These are phyloP conservation scores for Microplitis demolitor DNA, from an alignment of 1,140 invertebrate genomes.

Conservation along the genomic window DNA sequence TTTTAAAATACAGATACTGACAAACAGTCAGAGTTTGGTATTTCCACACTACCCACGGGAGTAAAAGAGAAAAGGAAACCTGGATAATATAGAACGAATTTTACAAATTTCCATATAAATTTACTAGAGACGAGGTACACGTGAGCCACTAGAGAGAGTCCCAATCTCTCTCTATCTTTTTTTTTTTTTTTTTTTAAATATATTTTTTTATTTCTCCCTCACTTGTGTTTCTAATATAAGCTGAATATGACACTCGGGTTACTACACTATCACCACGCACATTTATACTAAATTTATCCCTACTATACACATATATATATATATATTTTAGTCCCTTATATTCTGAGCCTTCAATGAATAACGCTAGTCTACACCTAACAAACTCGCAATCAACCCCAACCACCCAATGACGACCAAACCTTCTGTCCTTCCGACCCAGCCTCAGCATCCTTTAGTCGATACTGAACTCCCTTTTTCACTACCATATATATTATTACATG, in stretches of 20 bases:
- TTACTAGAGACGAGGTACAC: slow-evolving; percentile 39
- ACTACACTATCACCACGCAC: background rate
- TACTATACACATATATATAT: background rate
- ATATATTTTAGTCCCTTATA: background rate
- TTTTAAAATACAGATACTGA: background rate
- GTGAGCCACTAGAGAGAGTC: slow-evolving; percentile 31
- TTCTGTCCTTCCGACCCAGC: background rate
- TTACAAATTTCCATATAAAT: slow-evolving; percentile 47
- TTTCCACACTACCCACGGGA: background rate
- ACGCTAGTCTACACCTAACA: background rate
- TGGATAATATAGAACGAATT: slow-evolving; percentile 37
- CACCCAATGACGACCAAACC: background rate
- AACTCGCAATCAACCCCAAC: slow-evolving; percentile 14
- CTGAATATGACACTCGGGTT: slow-evolving; percentile 10
- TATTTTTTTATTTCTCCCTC: background rate
- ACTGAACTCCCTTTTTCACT: too few species aligned
- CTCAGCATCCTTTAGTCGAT: too few species aligned
- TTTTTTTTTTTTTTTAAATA: background rate
- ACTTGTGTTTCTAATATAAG: background rate
- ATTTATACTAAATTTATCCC: too few species aligned
- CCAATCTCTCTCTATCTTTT: background rate
- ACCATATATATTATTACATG: too few species aligned
- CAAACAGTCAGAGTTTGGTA: background rate
- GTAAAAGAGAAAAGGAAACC: background rate
- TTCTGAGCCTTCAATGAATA: background rate